These are phyloP conservation scores for Cyanoramphus novaezelandiae DNA, from an alignment of 2,113 vertebrate species.

Conservation along the genomic window DNA sequence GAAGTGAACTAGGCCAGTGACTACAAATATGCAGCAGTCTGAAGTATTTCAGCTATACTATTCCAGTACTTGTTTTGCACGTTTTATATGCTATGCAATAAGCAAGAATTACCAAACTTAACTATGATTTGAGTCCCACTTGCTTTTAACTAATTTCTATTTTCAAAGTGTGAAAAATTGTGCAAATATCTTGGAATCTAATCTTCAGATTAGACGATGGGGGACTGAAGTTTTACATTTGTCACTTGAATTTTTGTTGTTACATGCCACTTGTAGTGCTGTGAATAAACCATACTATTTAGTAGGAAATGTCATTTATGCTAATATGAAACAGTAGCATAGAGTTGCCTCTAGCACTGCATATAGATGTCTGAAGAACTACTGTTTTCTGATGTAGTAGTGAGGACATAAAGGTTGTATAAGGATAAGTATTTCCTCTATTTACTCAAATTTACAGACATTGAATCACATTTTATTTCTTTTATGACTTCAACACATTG, in stretches of 20 bases:
- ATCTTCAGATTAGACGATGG: not conserved
- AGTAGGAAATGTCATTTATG: not conserved
- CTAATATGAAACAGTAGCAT: not conserved
- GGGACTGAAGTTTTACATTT: not conserved
- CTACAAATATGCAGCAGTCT: not conserved
- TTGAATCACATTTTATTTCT: not conserved
- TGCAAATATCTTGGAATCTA: not conserved
- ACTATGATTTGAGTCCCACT: not conserved
- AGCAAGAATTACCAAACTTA: not conserved
- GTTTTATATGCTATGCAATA: not conserved
- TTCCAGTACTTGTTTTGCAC: not conserved
- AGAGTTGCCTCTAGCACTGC: not conserved
- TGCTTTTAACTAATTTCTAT: not conserved
- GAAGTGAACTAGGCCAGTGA: not conserved
- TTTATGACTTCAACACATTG: not conserved
- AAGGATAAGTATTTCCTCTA: not conserved
- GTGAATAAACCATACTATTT: not conserved
- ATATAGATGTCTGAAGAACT: not conserved
- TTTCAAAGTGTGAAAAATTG: not conserved
- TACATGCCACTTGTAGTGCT: not conserved
- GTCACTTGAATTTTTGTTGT: not conserved
- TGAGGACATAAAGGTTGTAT: not conserved
- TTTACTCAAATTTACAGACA: not conserved
- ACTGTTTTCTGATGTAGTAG: not conserved
- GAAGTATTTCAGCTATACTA: not conserved